A percentile compares a stretch with the other conserved stretches of the same genome.
phyloP scores from a whole-genome alignment of 2,888 invertebrate genomes.

The Shargacucullia verbasci region DNA sequence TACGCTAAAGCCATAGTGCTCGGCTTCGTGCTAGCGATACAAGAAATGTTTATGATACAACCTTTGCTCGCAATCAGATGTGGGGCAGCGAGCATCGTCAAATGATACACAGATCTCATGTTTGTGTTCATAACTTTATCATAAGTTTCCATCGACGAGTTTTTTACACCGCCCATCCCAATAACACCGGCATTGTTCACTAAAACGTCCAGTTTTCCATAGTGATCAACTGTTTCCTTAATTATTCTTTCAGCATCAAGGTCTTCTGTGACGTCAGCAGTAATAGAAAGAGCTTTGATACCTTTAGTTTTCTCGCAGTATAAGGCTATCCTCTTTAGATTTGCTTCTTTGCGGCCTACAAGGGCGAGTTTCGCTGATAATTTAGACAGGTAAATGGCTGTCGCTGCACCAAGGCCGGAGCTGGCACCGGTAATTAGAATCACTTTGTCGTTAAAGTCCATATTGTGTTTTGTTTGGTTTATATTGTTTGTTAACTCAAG shows the following conservation, averaged over 20 bases:
- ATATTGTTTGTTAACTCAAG: constrained; percentile 41
- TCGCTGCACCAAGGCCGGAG: constrained; percentile 93
- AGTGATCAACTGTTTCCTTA: constrained; percentile 91
- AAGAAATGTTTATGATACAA: constrained; percentile 97
- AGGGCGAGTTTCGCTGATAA: constrained; percentile 90
- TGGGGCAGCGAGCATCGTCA: constrained; percentile 95
- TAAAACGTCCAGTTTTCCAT: constrained; percentile 92
- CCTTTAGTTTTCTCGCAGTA: constrained; percentile 89
- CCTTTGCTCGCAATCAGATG: constrained; percentile 94
- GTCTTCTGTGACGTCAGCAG: constrained; percentile 92
- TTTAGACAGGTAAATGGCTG: constrained; percentile 91
- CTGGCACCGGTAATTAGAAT: constrained; percentile 92
- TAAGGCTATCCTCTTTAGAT: constrained; percentile 76
- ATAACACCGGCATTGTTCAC: constrained; percentile 96
- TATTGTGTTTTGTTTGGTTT: constrained; percentile 60
- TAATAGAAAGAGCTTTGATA: constrained; percentile 87
- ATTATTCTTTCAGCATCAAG: constrained; percentile 91
- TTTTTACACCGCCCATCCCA: constrained; percentile 94
- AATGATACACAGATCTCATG: constrained; percentile 93
- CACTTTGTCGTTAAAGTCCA: constrained; percentile 90
- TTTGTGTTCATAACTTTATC: constrained; percentile 96
- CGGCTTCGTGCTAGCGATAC: constrained; percentile 92
- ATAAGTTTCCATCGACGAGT: constrained; percentile 93
- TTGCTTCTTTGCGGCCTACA: constrained; percentile 86
- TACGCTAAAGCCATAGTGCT: constrained; percentile 94